Base-by-base conservation (phyloP, 2,888 invertebrate species). In the Pecten maximus region DNA sequence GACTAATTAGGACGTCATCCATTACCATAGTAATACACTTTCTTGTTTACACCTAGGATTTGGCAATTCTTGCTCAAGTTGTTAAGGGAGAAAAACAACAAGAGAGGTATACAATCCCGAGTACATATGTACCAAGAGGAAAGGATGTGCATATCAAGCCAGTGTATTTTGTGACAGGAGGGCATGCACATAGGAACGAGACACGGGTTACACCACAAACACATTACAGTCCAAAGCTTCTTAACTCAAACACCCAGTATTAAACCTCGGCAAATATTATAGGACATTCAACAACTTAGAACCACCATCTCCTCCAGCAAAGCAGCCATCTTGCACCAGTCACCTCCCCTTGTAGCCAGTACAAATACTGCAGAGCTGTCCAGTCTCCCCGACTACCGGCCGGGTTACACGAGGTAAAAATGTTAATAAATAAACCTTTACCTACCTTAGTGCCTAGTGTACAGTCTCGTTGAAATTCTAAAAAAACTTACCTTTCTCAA, bases 171-270 rank as follows among this genome's bases (percentile, higher is more conserved):
- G 54, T 74, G 74, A 74, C 54, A 90, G 86, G 40, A 92, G 90
- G 88, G 91, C 91, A 90, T 91, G 92, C 90, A 92, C 88, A 92
- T 90, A 91, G 91, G 91, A 89, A 92, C 91, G 35, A 35, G 35
- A 74, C 74, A 74, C 35, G 15, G 74, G 74, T 35, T 91, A 89
- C 91, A 92, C 92, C 74, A 74, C 74, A 74, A 10, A 74, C 35
- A 74, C 35, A 74, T 28, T 74, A 74, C 74, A 74, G 35, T 74
- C 74, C 74, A 74, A 60, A 74, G 74, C 74, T 10, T 74, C 74
- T 60, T 60, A 28, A n/a, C n/a, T n/a, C n/a, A n/a, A 54, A 74
- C 74, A 74, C 74, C 60, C 74, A 35, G 74, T 74, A 74, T 74
- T 74, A 74, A 74, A 74, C 74, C 74, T 74, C 28, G 35, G 74